Percentiles rank a stretch among this genome's conserved stretches.
phyloP scores from a whole-genome alignment of 2,888 invertebrate species.

The Orthonychiurus folsomi region DNA sequence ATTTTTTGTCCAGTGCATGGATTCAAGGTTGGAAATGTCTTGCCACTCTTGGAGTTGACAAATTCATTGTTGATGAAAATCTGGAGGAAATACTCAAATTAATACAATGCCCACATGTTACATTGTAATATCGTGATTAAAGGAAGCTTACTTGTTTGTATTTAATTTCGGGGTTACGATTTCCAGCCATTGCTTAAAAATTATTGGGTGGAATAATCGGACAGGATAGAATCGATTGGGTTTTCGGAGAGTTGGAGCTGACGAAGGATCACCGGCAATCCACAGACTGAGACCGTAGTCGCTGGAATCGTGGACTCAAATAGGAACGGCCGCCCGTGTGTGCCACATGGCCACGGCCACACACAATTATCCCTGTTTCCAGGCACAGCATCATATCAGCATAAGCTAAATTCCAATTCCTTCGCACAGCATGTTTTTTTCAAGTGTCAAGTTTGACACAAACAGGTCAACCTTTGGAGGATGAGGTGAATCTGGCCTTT shows the following conservation, averaged over 20 bases:
- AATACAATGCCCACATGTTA: too few species aligned
- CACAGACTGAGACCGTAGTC: neutral
- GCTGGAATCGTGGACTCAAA: neutral
- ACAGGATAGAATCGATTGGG: neutral
- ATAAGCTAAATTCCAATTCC: too few species aligned
- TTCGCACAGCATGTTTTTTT: too few species aligned
- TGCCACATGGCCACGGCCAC: too few species aligned
- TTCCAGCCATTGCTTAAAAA: constrained; percentile 14
- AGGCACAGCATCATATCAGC: too few species aligned
- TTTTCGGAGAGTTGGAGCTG: neutral
- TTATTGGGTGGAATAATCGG: neutral
- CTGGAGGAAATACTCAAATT: too few species aligned
- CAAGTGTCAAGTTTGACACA: too few species aligned
- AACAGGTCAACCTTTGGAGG: too few species aligned
- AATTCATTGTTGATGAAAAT: constrained; percentile 56
- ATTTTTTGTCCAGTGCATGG: constrained; percentile 71
- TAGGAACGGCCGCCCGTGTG: too few species aligned
- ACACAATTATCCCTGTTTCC: too few species aligned
- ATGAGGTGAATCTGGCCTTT: too few species aligned
- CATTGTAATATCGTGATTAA: too few species aligned
- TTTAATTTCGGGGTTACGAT: constrained; percentile 27
- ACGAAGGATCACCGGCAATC: neutral
- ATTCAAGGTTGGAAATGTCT: constrained; percentile 76
- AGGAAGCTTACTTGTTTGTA: constrained; percentile 28
- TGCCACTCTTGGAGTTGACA: constrained; percentile 66